phyloP scores from a whole-genome alignment of 1,140 invertebrate species.

The Tetramorium alpestre region DNA sequence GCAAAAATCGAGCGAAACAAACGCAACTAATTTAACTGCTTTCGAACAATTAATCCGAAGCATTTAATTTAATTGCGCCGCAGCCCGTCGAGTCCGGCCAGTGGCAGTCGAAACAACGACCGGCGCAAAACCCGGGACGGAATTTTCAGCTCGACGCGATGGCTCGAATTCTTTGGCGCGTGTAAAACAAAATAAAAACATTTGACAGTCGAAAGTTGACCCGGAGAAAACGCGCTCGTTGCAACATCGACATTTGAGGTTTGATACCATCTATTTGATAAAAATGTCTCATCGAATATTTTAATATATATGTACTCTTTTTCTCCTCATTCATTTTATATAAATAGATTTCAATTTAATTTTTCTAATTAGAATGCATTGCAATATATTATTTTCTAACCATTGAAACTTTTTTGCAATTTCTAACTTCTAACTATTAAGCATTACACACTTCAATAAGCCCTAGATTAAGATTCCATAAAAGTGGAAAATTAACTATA shows the following conservation, averaged over 20 bases:
- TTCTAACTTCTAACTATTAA: background rate
- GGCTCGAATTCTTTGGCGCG: conserved; percentile 72
- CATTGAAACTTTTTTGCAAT: background rate
- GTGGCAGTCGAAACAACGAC: conserved; percentile 73
- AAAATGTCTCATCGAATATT: conserved; percentile 15
- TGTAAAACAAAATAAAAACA: conserved; percentile 72
- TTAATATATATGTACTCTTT: background rate
- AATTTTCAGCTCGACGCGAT: conserved; percentile 72
- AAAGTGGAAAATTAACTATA: background rate
- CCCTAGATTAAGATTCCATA: background rate
- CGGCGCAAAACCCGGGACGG: conserved; percentile 69
- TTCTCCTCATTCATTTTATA: background rate
- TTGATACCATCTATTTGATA: background rate
- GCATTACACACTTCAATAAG: background rate
- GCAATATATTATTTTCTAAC: background rate
- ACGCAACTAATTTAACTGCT: conserved; percentile 83
- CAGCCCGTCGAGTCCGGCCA: conserved; percentile 70
- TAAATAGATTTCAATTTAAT: background rate
- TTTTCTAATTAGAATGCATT: background rate
- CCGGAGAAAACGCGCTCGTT: conserved; percentile 37
- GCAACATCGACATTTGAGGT: conserved; percentile 18
- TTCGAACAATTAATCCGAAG: conserved; percentile 83
- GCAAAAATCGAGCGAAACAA: conserved; percentile 82
- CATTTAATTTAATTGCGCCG: conserved; percentile 83
- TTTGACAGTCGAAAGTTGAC: conserved; percentile 39